phyloP scores from a whole-genome alignment of 2,113 vertebrate species.

The Glaucomys volans region DNA sequence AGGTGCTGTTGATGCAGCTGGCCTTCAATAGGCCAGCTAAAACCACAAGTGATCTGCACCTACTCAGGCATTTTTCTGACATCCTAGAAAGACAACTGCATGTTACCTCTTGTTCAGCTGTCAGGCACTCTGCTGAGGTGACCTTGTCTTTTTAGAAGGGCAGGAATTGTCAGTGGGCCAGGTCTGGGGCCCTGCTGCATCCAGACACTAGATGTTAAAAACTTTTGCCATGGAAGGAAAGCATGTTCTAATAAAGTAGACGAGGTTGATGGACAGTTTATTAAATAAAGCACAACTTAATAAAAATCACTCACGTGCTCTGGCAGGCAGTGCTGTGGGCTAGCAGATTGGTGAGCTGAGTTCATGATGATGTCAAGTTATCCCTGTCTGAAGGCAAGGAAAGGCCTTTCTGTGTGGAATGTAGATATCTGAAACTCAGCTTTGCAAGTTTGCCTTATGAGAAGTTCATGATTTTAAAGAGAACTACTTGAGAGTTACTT shows the following conservation, averaged over 20 bases:
- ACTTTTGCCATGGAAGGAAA: not conserved
- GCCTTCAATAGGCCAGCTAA: no score
- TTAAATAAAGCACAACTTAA: not conserved
- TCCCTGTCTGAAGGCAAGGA: constrained; percentile 64
- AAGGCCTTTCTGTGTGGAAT: constrained; percentile 51
- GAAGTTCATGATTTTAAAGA: not conserved
- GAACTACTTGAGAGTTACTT: not conserved
- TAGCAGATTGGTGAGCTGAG: not conserved
- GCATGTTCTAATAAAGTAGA: not conserved
- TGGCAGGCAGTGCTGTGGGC: not conserved
- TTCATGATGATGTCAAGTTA: constrained; percentile 71
- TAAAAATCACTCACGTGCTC: not conserved
- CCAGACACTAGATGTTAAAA: not conserved
- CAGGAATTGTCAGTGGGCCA: fast-evolving
- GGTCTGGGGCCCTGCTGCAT: not conserved
- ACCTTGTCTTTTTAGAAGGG: not conserved
- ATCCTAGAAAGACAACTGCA: not conserved
- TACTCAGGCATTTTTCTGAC: not conserved
- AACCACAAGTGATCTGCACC: no score
- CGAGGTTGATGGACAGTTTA: not conserved
- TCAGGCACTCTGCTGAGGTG: not conserved
- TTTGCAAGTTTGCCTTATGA: not conserved
- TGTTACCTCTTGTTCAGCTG: fast-evolving
- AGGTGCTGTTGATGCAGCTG: not conserved
- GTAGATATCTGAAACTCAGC: constrained; percentile 45